Evolutionary conservation across 1,140 invertebrate species (phyloP).

Genomic region (Bilobella aurantiaca): DNA sequence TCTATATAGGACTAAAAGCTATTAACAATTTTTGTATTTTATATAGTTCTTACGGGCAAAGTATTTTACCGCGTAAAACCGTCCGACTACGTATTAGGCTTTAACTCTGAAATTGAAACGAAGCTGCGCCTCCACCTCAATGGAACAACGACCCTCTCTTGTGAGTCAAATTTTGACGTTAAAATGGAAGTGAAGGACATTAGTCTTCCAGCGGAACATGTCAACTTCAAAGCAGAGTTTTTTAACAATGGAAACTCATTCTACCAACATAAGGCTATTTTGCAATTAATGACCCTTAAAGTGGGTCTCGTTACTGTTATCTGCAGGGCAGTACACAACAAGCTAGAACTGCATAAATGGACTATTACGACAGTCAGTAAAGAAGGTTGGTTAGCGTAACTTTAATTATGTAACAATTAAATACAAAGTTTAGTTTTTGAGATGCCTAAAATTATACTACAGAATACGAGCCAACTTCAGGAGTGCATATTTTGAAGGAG

Average conservation of each 20-base stretch:
- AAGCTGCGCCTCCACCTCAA: background rate
- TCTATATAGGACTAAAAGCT: background rate
- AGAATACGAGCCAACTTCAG: background rate
- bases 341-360: too few species aligned
- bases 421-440: background rate
- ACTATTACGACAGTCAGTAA: too few species aligned
- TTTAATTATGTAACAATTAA: background rate
- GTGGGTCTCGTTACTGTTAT: too few species aligned
- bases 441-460: background rate
- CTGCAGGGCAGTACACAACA: too few species aligned
- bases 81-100: background rate
- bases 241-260: background rate
- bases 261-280: too few species aligned
- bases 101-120: background rate
- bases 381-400: too few species aligned
- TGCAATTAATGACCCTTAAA: too few species aligned
- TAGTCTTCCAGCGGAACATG: background rate
- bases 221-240: background rate
- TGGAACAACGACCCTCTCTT: background rate
- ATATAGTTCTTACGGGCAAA: background rate
- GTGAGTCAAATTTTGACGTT: background rate
- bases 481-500: background rate
- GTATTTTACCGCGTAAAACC: background rate
- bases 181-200: background rate
- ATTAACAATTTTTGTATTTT: background rate